Evolutionary conservation across 64 coral and sea anemone species (phyloP).

Genomic region (Orbicella faveolata): DNA sequence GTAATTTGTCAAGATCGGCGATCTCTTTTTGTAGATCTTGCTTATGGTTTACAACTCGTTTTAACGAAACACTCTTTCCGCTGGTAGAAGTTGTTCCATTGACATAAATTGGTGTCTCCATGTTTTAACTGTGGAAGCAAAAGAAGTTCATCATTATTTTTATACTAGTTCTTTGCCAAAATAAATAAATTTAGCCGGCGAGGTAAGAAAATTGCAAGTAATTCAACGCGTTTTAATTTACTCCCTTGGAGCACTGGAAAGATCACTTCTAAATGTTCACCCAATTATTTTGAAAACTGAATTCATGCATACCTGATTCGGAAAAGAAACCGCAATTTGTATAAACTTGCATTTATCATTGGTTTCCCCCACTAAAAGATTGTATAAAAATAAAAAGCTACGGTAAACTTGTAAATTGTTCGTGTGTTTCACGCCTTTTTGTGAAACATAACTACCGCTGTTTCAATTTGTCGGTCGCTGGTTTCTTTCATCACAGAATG

Average conservation of each 20-base stretch:
- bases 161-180: neutral
- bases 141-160: neutral
- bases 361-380: neutral
- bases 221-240: too few species aligned
- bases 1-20: slow-evolving; percentile 57
- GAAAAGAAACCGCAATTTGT: neutral
- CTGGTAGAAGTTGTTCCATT: slow-evolving; percentile 54
- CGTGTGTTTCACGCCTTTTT: neutral
- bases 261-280: neutral
- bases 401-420: neutral
- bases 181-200: neutral
- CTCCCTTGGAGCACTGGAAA: neutral
- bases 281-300: neutral
- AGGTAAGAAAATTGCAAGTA: too few species aligned
- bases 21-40: slow-evolving; percentile 67
- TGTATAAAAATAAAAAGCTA: neutral
- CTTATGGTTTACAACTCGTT: slow-evolving; percentile 65
- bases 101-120: slow-evolving; percentile 80
- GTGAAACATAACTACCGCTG: neutral
- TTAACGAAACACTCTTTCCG: slow-evolving; percentile 82
- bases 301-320: neutral
- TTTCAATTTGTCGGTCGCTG: neutral
- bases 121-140: slow-evolving; percentile 17
- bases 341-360: neutral
- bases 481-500: too few species aligned